Evolutionary conservation across 2,888 invertebrate species (phyloP), one percentile per base, ranked within the genome.

Genomic region (Folsomia manolachei): DNA sequence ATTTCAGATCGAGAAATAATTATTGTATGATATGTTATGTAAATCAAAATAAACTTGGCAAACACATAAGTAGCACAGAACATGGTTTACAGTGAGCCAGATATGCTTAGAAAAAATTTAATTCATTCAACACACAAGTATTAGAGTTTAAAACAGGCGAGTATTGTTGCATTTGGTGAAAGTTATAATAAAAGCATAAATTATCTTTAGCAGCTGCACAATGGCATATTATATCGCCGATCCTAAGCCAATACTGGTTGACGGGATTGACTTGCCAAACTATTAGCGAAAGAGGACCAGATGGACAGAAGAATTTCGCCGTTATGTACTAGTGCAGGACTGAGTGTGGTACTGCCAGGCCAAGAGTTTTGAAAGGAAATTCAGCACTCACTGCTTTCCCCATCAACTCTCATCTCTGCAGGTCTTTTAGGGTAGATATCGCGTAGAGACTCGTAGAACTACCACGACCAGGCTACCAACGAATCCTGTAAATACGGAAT

Each of bases 381-480:
- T 63, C 27, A 63, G 11, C 63, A 63, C 63, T 63, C 19, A 63
- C 4, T 63, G 27, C 63, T 63, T 63, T 63, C 63, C 27, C 63
- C 63, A 25, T 25, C 24, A 63, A 27, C 19, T 21, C 18, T n/a
- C 11, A 39, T 4, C 39, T 9, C 39, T 14, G 39, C 39, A 39
- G 39, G 14, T 39, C 39, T 39, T 4, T 27, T 63, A 63, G n/a
- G 63, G 63, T 27, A 2, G 19, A 63, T 63, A 63, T 63, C n/a
- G n/a, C n/a, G n/a, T n/a, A n/a, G n/a, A n/a, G n/a, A n/a, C 19
- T 62, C 21, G 21, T n/a, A n/a, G n/a, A n/a, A 62, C 62, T 25
- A 62, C 62, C 62, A 62, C 62, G 23, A 62, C 62, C 24, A 23
- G 21, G 14, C 62, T 62, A 39, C 39, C 39, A 9, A 14, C 39